These are phyloP conservation scores for Enhydra lutris DNA, from an alignment of 2,113 vertebrate species.

Conservation along the genomic window DNA sequence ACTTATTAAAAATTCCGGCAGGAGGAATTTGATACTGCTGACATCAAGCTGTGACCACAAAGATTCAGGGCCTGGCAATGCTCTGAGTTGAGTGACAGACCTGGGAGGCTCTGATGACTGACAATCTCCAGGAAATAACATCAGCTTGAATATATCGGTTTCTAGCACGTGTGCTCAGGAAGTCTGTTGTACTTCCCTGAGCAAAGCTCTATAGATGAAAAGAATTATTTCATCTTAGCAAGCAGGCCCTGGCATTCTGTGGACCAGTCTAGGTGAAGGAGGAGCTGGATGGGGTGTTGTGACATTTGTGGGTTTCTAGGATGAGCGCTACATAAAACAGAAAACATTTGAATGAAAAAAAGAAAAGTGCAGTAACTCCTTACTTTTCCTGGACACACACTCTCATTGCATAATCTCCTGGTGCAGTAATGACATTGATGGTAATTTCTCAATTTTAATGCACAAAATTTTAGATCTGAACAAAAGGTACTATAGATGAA, in stretches of 20 bases:
- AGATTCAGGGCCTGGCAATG: neutral
- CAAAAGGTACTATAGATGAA: neutral
- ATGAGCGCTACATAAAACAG: neutral
- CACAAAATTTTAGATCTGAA: neutral
- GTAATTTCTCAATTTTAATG: neutral
- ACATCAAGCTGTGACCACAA: neutral
- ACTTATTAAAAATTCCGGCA: neutral
- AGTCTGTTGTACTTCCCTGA: neutral
- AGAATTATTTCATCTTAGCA: neutral
- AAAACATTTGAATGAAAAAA: neutral
- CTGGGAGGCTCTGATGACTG: neutral
- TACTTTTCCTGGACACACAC: neutral
- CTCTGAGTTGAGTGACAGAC: neutral
- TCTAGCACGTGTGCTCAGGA: neutral
- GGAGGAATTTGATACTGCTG: neutral
- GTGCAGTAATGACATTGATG: neutral
- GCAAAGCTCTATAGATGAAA: neutral
- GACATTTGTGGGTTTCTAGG: neutral
- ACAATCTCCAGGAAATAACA: neutral
- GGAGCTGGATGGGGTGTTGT: neutral
- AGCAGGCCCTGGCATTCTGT: neutral
- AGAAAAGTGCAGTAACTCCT: neutral
- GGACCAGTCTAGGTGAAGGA: neutral
- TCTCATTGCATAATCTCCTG: neutral
- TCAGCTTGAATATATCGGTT: neutral